Base-by-base conservation (phyloP, 2,113 vertebrate species). In the Ursus arctos region DNA sequence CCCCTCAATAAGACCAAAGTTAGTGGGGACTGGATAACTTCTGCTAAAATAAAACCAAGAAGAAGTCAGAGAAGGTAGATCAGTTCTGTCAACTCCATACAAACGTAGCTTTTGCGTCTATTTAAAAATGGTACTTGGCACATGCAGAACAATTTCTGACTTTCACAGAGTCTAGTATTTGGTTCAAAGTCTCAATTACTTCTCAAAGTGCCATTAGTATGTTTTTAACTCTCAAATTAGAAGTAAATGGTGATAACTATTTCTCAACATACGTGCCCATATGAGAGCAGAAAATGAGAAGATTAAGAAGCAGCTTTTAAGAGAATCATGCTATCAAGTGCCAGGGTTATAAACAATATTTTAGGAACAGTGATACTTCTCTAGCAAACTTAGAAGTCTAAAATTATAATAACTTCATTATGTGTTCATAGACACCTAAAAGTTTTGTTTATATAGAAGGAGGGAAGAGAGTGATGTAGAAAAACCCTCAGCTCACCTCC, bases 21-120 rank as follows among this genome's bases (percentile, higher is more conserved):
- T 92, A 53, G 15, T 59, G 55, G 49, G 40, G 28, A 90, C 77
- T 74, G 43, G 28, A 90, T 65, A 95, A 92, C 31, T 85, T 0
- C 22, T 7, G 65, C 57, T 88, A 94, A 97, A 96, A 94, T 92
- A 92, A 88, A 82, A 92, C 51, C 28, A 94, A 49, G n/a, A 94
- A 49, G n/a, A 95, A 94, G 51, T 89, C 31, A 82, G 19, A 59
- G 36, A 19, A 82, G 43, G 47, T 18, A 69, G 49, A 69, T 84
- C 33, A 84, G 83, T 65, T 88, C 61, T 40, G n/a, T 51, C 36
- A 82, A 69, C 59, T 86, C 63, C 24, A 96, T 2, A 97, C 71
- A 91, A 85, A 96, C 0, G 51, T 26, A 85, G 40, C 55, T 94
- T 92, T 63, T 86, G 24, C 79, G 28, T 91, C 43, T 71, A 67